Conservation (phyloP, 2,113 vertebrate species). For the Pollachius pollachius region DNA sequence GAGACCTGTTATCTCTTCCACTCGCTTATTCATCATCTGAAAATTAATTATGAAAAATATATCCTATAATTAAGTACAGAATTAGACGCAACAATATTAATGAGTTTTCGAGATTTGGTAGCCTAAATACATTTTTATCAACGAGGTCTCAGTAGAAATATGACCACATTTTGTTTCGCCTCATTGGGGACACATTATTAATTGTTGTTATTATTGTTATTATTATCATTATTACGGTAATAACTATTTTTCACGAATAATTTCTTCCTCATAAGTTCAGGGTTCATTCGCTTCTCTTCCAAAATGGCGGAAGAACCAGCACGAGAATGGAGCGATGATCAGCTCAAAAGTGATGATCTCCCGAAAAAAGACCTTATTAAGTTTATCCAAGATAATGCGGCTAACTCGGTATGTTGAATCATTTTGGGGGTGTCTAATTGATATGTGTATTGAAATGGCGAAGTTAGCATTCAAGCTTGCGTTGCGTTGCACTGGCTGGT, state of each 20-base stretch:
- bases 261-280: constrained; percentile 30
- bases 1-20: no score
- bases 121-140: no score
- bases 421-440: neutral
- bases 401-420: constrained; percentile 80
- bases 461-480: neutral
- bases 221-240: neutral
- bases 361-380: constrained; percentile 92
- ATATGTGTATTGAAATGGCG: neutral
- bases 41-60: no score
- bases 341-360: constrained; percentile 88
- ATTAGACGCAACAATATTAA: no score
- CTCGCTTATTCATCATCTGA: no score
- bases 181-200: neutral
- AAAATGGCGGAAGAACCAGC: constrained; percentile 78
- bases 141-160: no score
- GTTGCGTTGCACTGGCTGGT: neutral
- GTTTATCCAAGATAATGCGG: constrained; percentile 89
- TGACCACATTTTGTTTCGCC: no score
- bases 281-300: constrained; percentile 45
- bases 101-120: no score
- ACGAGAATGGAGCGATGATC: constrained; percentile 85
- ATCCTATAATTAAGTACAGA: no score
- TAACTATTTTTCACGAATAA: neutral
- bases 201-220: neutral